Evolutionary conservation across 2,797 vertebrate species (phyloP), one percentile per base, ranked within the genome.

Genomic region (Argyrosomus regius): DNA sequence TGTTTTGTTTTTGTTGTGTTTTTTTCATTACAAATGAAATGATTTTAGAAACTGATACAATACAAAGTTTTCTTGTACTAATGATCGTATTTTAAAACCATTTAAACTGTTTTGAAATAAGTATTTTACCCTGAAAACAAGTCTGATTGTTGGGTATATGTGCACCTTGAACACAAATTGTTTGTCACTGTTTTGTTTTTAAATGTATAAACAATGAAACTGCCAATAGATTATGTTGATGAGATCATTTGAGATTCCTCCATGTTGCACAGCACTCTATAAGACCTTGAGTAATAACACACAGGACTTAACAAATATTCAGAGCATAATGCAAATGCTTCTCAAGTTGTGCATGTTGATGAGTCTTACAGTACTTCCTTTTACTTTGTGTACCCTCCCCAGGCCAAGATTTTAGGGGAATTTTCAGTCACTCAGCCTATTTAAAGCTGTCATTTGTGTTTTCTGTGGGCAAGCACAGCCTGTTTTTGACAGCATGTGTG

Each of bases 401-500:
- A 66, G 75, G 87, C 83, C 72, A 82, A 77, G 87, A 82, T 86
- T 90, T 91, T 91, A 91, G 94, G 92, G 94, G 93, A 91, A 89
- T 93, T 94, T 91, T 93, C 69, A 70, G 70, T 85, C 70, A 43
- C 79, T 74, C 50, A 59, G 58, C 81, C 82, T 92, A 92, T 95
- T 93, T 93, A 89, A 91, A 93, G 88, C 79, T 45, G n/a, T 74
- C 72, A 82, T 82, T 90, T 86, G 82, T 88, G 68, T 86, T 84
- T 78, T 91, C 63, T 82, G 75, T 78, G 72, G 64, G 65, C 79
- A 62, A 46, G 79, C 77, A 43, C 43, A 72, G 71, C 69, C 66
- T 85, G 75, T 86, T 92, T 91, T 85, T 78, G 75, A 89, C 76
- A 84, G 78, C 90, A 80, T 90, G 88, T 90, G 82, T 89, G 77